Base-by-base conservation (phyloP, 2,888 invertebrate genomes). In the Nemoura dubitans region DNA sequence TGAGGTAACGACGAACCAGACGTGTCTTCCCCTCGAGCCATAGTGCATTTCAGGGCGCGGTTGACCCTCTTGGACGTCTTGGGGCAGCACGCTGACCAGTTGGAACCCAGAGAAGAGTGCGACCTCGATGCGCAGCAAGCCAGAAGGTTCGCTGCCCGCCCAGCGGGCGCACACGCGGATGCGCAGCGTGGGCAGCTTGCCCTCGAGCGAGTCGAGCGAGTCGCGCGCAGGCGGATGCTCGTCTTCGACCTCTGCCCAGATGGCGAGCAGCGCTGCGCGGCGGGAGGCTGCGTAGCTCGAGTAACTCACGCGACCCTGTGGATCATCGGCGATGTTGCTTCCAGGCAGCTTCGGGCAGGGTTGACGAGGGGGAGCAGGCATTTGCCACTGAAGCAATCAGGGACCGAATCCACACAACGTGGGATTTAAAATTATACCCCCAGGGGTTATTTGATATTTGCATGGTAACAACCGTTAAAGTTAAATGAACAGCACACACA, bases 41-140 rank as follows among this genome's bases (percentile, higher is more conserved):
- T 94, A 94, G 88, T 94, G 94, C 88, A 94, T 91, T 89, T 94
- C 94, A 7, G 94, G 93, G 0, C 94, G 92, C 28, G 29, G 29
- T 25, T 59, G 84, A 16, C 30, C 81, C 81, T 29, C 28, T 2
- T 28, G 26, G 28, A 14, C 29, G n/a, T 7, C 6, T 30, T 30
- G 28, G 0, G 94, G 92, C 86, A 92, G 93, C 0, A 93, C 92
- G 0, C 93, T 93, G 85, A 93, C 92, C 6, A 94, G 90, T 88
- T 94, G 94, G 89, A 94, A 95, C 0, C 95, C 95, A 0, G 95
- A 95, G 90, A 95, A 95, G 0, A 95, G 91, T 0, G 93, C 93
- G 0, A 94, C 92, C 90, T 95, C 95, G 16, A 95, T 90, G 0
- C 94, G 92, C 7, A 95, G 91, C 26, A 94, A 94, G 0, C 94